Conservation (phyloP, 1,140 invertebrate species). For the Philotrypesis tridentata region DNA sequence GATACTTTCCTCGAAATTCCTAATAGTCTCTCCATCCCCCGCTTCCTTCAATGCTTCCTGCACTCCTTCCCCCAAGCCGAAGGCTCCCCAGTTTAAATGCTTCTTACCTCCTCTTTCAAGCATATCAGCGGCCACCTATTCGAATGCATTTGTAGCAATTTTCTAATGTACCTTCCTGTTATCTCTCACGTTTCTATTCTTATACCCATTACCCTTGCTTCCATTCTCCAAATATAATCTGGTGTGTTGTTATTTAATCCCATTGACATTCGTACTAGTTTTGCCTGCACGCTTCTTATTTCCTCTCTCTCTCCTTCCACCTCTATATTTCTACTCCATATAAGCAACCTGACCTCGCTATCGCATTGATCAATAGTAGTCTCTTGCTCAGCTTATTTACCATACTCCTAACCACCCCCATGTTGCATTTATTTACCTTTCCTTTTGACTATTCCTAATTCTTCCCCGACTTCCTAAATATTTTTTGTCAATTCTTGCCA, state of each 20-base stretch:
- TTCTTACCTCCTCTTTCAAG: background rate
- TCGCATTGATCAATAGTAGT: constrained; percentile 1
- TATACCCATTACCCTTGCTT: background rate
- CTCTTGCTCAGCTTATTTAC: constrained; percentile 24
- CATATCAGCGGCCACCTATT: too few relatives aligned
- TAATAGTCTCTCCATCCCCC: background rate
- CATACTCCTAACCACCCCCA: too few relatives aligned
- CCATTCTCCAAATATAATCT: constrained; percentile 17
- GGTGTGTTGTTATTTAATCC: constrained; percentile 19
- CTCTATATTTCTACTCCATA: constrained; percentile 12
- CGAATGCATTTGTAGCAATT: background rate
- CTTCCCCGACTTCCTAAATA: too few relatives aligned
- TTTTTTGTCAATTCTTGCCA: too few relatives aligned
- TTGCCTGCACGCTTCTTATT: background rate
- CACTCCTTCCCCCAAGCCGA: background rate
- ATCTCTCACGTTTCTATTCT: background rate
- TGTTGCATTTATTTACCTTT: too few relatives aligned
- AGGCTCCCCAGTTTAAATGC: background rate
- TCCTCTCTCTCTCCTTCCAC: background rate
- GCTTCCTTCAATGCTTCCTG: background rate
- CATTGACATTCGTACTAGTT: background rate
- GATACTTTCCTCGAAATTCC: background rate
- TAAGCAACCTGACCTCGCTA: background rate
- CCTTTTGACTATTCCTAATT: too few relatives aligned
- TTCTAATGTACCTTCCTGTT: background rate